Base-by-base conservation (phyloP, 2,113 vertebrate species). In the Grallaria varia region DNA sequence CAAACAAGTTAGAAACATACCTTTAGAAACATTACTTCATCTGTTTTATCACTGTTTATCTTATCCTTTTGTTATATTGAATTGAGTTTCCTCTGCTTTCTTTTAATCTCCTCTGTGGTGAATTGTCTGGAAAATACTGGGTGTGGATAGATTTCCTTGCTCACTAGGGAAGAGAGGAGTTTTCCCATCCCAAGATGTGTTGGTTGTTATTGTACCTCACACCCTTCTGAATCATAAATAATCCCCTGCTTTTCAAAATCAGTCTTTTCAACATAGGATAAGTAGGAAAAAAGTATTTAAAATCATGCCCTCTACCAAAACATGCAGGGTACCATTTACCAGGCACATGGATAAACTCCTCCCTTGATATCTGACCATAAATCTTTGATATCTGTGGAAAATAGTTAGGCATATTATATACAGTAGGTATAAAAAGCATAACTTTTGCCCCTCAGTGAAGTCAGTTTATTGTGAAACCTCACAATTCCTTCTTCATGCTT, bases 151-250 rank as follows among this genome's bases (percentile, higher is more conserved):
- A 97, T 73, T 96, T 97, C 96, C 96, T 94, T 49, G 64, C 90
- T 97, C 93, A 92, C 96, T 72, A 53, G 96, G 95, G 96, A 96
- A 96, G 83, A 90, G 44, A 86, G 44, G 58, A 95, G 83, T 95
- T 97, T 97, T 97, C 96, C 96, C 96, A 96, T 96, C 95, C 95
- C 96, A 96, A 96, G 95, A 71, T 78, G 14, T 24, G 52, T 66
- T 84, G 73, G 42, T 68, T 97, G 88, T 95, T 96, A 85, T 96
- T 96, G 71, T 96, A 96, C 93, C 59, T 89, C 85, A 96, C 88
- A 6, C 88, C 88, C 95, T 74, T 74, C 69, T 92, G 88, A 96
- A 90, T 93, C 90, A 96, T 5, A 77, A 81, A 20, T 12, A 86
- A 67, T 10, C 71, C 24, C 77, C 19, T 72, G 60, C 87, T 94